These are phyloP conservation scores for Leucoptera coffeella DNA, from an alignment of 2,888 invertebrate genomes.

Conservation along the genomic window DNA sequence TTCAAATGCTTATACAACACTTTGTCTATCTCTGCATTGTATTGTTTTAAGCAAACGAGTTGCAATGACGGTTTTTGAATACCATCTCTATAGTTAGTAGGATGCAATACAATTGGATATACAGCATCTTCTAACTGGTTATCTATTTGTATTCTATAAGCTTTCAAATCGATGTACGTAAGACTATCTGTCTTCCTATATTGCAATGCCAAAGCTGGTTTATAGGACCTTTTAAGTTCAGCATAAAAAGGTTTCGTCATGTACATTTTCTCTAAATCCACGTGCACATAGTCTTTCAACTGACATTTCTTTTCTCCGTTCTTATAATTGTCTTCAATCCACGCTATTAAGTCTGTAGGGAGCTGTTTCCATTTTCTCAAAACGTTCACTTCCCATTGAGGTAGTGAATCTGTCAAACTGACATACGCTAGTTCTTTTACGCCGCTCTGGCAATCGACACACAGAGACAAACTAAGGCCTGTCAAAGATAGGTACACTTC, in stretches of 20 bases:
- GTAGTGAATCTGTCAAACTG: slow-evolving; percentile 61
- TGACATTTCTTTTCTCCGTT: slow-evolving; percentile 65
- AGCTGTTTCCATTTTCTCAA: slow-evolving; percentile 75
- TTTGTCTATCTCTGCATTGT: slow-evolving; percentile 38
- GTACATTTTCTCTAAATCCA: slow-evolving; percentile 78
- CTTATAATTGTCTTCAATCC: slow-evolving; percentile 76
- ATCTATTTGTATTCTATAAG: slow-evolving; percentile 67
- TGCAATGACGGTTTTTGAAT: slow-evolving; percentile 55
- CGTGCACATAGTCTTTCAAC: slow-evolving; percentile 71
- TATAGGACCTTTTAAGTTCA: slow-evolving; percentile 65
- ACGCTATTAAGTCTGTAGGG: slow-evolving; percentile 69
- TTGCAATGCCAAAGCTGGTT: slow-evolving; percentile 70
- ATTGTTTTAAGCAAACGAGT: slow-evolving; percentile 46
- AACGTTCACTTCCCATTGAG: slow-evolving; percentile 77
- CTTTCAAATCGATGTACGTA: slow-evolving; percentile 59
- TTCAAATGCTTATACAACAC: slow-evolving; percentile 59
- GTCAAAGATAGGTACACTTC: slow-evolving; percentile 65
- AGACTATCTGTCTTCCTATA: slow-evolving; percentile 63
- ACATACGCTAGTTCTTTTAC: slow-evolving; percentile 63
- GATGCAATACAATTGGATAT: slow-evolving; percentile 62
- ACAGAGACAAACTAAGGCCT: slow-evolving; percentile 61
- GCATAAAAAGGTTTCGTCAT: slow-evolving; percentile 84
- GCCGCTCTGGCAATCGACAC: slow-evolving; percentile 26
- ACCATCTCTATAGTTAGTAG: slow-evolving; percentile 35
- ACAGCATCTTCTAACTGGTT: slow-evolving; percentile 67